phyloP scores from a whole-genome alignment of 2,888 invertebrate genomes.

The Lasioglossum pauxillum region DNA sequence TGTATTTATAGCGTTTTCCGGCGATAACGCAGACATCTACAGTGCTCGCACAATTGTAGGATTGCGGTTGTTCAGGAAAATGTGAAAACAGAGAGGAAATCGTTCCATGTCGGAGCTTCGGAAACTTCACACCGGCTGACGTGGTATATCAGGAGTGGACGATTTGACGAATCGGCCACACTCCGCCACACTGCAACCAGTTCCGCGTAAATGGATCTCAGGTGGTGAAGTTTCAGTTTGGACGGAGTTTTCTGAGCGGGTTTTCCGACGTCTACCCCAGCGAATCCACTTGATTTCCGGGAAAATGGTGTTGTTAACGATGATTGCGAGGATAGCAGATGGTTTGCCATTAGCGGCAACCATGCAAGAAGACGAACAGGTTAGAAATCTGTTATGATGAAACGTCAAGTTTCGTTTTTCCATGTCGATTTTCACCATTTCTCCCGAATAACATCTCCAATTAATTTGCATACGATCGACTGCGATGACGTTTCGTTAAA shows the following conservation, averaged over 20 bases:
- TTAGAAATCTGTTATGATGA: slow-evolving; percentile 84
- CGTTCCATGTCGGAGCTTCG: slow-evolving; percentile 41
- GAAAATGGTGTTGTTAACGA: slow-evolving; percentile 98
- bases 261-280: slow-evolving; percentile 31
- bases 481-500: neutral
- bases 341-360: slow-evolving; percentile 98
- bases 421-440: neutral
- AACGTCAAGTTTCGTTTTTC: slow-evolving; percentile 59
- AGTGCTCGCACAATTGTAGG: neutral
- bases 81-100: neutral
- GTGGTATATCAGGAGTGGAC: slow-evolving; percentile 78
- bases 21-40: neutral
- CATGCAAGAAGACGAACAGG: slow-evolving; percentile 99
- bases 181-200: slow-evolving; percentile 67
- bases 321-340: slow-evolving; percentile 98
- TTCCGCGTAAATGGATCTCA: slow-evolving; percentile 69
- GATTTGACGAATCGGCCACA: slow-evolving; percentile 69
- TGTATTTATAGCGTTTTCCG: no score
- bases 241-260: slow-evolving; percentile 17
- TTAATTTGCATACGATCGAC: neutral
- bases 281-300: slow-evolving; percentile 31
- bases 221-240: slow-evolving; percentile 52
- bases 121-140: slow-evolving; percentile 60
- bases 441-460: neutral
- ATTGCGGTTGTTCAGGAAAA: neutral